Base-by-base conservation (phyloP, 1,140 invertebrate genomes). In the Harpegnathos saltator region DNA sequence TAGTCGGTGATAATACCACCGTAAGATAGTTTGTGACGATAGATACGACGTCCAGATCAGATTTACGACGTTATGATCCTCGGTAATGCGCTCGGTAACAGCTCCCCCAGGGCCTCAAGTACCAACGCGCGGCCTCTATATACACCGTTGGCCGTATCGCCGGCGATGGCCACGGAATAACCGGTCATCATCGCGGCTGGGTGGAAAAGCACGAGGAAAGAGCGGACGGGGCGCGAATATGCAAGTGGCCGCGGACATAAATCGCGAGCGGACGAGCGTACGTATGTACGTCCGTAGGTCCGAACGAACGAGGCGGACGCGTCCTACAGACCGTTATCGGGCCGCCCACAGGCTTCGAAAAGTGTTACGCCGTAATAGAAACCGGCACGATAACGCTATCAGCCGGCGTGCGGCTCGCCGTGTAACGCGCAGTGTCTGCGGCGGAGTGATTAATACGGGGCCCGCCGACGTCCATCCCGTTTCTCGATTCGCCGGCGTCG, bases 361-460 rank as follows among this genome's bases (percentile, higher is more conserved):
- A 80, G 52, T 80, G 69, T 74, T 74, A 82, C 69, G 48, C 58
- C 48, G 71, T 82, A 82, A 82, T 72, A 73, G 78, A 82, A 82
- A 82, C 78, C 69, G 56, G 56, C 44, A 48, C 78, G 78, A 82
- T 82, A 74, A 82, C 68, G 78, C 65, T 82, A 82, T 82, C 78
- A 74, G 44, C 78, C 69, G n/a, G 56, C 38, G 38, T 58, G 24
- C n/a, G 56, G 56, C 15, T 44, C 56, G 61, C 3, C 19, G 15
- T 73, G 71, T 59, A 73, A 59, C 78, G 78, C 66, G 78, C 56
- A 74, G 56, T 74, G 78, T 82, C 69, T 74, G 56, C 69, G 44
- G 44, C 71, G 65, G 68, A 38, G 78, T 82, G 78, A 82, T 82
- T 82, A 82, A 82, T 82, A 82, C 69, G 78, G 50, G 56, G 71